Base-by-base conservation (phyloP, 2,888 invertebrate species). In the Linnaemya vulpina region DNA sequence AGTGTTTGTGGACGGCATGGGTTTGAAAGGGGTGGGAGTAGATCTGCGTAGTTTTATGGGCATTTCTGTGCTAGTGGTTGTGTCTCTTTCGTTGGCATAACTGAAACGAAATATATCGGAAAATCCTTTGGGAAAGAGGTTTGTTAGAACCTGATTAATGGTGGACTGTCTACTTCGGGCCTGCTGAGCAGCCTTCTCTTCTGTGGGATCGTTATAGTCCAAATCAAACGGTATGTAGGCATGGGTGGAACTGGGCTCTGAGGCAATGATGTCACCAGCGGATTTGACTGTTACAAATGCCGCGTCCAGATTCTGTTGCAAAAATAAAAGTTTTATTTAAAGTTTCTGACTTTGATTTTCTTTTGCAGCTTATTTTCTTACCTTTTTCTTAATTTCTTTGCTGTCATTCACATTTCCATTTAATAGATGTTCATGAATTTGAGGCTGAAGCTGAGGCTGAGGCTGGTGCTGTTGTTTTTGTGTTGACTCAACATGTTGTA, bases 41-140 rank as follows among this genome's bases (percentile, higher is more conserved):
- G 86, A 78, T 55, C 30, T 79, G 1, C 71, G 35, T 0, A 62
- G 11, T n/a, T 0, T 30, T 15, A 68, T 60, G 15, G 73, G 35
- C 8, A 2, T 40, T 60, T 60, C 38, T 0, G 83, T 70, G 7
- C 74, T 74, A 0, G 74, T 63, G 2, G 63, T 67, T 15, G 87
- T 74, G 71, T 55, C 55, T 65, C 60, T 74, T 25, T 88, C 87
- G 0, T 87, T 84, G 1, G 86, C 83, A 78, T 89, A 89, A 63
- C 90, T 91, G 43, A 89, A 91, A 8, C 90, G 90, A 85, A 91
- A 91, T 25, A 91, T 91, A 74, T 91, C 90, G 0, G 91, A 89
- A 78, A 92, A 91, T 3, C 91, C 90, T 51, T 90, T 89, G 35
- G 91, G 91, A 71, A 91, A 90, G 3, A 91, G 88, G 71, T 87